These are phyloP conservation scores for Molothrus aeneus DNA, from an alignment of 2,797 vertebrate species.

Conservation along the genomic window DNA sequence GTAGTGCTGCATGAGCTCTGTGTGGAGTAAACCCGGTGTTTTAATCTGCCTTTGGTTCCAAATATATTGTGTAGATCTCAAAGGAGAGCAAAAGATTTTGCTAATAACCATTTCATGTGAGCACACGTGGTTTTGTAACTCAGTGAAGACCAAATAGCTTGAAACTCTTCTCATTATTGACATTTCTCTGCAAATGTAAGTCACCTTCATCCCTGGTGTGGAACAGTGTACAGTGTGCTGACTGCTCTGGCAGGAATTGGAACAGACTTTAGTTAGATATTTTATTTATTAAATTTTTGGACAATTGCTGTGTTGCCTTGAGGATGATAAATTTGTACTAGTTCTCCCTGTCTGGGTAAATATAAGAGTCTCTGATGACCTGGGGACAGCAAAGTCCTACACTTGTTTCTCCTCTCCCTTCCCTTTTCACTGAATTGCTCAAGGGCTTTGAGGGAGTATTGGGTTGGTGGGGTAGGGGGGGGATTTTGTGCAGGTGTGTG, in stretches of 20 bases:
- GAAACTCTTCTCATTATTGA: neutral
- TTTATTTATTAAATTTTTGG: neutral
- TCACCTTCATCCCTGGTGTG: neutral
- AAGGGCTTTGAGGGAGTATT: neutral
- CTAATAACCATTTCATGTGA: neutral
- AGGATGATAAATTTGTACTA: neutral
- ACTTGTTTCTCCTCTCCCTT: neutral
- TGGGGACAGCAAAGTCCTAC: neutral
- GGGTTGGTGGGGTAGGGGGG: rapidly evolving
- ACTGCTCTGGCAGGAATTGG: neutral
- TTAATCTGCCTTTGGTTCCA: neutral
- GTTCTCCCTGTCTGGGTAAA: neutral
- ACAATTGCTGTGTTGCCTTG: neutral
- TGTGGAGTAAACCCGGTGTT: neutral
- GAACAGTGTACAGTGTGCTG: neutral
- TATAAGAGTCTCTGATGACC: neutral
- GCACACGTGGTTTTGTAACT: neutral
- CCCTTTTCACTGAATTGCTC: neutral
- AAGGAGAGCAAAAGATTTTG: neutral
- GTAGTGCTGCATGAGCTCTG: rapidly evolving
- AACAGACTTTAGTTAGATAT: neutral
- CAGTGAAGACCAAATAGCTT: neutral
- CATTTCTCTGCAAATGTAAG: neutral
- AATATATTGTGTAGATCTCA: neutral
- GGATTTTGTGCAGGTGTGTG: neutral